Conservation (phyloP, 2,797 vertebrate genomes). For the Pampus argenteus region DNA sequence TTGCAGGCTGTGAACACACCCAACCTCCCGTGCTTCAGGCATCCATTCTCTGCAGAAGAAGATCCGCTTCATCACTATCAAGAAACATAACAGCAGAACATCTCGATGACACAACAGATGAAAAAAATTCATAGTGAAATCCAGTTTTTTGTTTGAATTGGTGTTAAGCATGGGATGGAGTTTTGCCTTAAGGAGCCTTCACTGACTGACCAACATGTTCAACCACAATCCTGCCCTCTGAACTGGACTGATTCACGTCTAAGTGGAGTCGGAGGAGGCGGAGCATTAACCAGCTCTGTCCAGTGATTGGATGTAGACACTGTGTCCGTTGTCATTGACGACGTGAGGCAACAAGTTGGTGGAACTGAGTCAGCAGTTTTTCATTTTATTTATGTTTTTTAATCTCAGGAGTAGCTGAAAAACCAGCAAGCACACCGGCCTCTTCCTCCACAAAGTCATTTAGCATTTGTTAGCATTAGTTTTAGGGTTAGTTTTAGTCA, state of each 20-base stretch:
- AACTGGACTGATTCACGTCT: slow-evolving; percentile 38
- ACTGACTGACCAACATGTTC: slow-evolving; percentile 78
- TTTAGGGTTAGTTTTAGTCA: neutral
- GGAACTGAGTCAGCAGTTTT: slow-evolving; percentile 54
- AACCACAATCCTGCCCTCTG: slow-evolving; percentile 73
- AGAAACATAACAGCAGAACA: slow-evolving; percentile 46
- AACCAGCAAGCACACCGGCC: slow-evolving; percentile 64
- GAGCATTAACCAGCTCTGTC: slow-evolving; percentile 18
- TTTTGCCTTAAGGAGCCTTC: slow-evolving; percentile 91
- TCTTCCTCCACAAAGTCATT: slow-evolving; percentile 19
- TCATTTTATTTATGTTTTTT: slow-evolving; percentile 59
- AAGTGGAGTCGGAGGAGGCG: slow-evolving; percentile 23
- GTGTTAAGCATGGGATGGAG: slow-evolving; percentile 81
- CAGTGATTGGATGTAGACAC: slow-evolving; percentile 45
- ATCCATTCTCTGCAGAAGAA: slow-evolving; percentile 76
- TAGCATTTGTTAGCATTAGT: neutral
- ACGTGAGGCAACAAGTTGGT: slow-evolving; percentile 15
- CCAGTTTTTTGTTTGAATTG: slow-evolving; percentile 55
- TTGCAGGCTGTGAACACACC: slow-evolving; percentile 83
- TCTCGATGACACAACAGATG: slow-evolving; percentile 35
- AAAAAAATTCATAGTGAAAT: slow-evolving; percentile 17
- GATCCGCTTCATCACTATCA: slow-evolving; percentile 66
- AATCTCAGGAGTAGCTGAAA: slow-evolving; percentile 79
- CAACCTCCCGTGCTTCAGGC: slow-evolving; percentile 85
- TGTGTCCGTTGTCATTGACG: slow-evolving; percentile 35